phyloP scores from a whole-genome alignment of 2,113 vertebrate genomes.

The Xerus inauris region DNA sequence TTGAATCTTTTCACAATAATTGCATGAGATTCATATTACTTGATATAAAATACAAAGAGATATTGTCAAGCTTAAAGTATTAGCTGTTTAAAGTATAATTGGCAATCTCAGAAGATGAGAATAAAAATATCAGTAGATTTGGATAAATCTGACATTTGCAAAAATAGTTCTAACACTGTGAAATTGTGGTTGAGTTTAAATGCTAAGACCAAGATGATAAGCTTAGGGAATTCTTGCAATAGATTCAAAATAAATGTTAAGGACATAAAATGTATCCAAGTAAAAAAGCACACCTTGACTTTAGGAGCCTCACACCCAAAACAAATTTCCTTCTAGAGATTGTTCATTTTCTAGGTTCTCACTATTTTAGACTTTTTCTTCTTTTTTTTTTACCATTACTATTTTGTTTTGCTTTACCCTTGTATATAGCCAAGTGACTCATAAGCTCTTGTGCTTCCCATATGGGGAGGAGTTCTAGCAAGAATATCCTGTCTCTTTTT shows the following conservation, averaged over 20 bases:
- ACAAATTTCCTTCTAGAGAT: neutral
- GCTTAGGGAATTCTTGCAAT: conserved; percentile 14
- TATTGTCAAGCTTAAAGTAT: neutral
- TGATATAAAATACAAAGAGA: neutral
- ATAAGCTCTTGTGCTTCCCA: neutral
- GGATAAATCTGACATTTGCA: neutral
- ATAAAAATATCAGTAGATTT: conserved; percentile 9
- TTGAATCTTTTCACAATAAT: conserved; percentile 25
- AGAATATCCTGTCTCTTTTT: neutral
- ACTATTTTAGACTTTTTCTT: neutral
- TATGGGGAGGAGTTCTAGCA: neutral
- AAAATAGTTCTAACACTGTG: neutral
- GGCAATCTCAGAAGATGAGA: neutral
- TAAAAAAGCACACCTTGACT: neutral
- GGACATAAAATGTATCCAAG: neutral
- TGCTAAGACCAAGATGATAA: conserved; percentile 3
- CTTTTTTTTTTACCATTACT: neutral
- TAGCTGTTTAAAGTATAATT: conserved; percentile 12
- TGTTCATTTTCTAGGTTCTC: neutral
- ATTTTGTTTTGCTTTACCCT: neutral
- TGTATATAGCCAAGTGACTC: neutral
- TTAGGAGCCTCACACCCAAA: neutral
- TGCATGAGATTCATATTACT: neutral
- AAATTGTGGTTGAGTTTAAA: conserved; percentile 21
- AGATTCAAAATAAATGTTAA: conserved; percentile 7